Evolutionary conservation across 2,797 vertebrate genomes (phyloP).

Genomic region (Sternarchorhynchus goeldii): DNA sequence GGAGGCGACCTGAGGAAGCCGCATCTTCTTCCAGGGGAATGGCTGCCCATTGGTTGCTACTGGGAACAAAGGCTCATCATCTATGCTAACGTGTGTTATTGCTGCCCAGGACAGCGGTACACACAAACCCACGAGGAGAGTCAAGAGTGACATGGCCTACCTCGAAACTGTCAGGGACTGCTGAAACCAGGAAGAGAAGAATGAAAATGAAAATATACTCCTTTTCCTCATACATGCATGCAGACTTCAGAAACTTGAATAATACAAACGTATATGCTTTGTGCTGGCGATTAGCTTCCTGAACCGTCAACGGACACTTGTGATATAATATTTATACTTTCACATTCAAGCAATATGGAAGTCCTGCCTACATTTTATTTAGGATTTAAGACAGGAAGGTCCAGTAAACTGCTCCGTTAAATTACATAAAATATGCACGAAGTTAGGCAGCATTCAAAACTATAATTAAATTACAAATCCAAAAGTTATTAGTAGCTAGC

Average conservation of each 20-base stretch:
- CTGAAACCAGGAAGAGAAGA: background rate
- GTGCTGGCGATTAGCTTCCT: background rate
- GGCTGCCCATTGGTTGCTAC: constrained; percentile 65
- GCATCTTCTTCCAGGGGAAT: constrained; percentile 84
- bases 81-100: constrained; percentile 56
- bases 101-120: constrained; percentile 52
- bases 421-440: background rate
- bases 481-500: too few relatives aligned
- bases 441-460: background rate
- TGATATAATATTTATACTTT: background rate
- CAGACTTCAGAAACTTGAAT: too few relatives aligned
- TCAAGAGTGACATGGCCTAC: constrained; percentile 59
- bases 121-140: constrained; percentile 59
- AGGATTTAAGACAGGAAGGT: background rate
- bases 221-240: too few relatives aligned
- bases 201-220: background rate
- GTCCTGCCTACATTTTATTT: background rate
- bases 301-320: too few relatives aligned
- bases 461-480: background rate
- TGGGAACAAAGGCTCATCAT: constrained; percentile 49
- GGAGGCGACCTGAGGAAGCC: constrained; percentile 77
- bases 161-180: background rate
- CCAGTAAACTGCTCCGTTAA: background rate
- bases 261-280: background rate
- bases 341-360: background rate